A percentile compares a stretch with the other conserved stretches of the same genome.
These are phyloP conservation scores for Ichneumoninae sp. DNA, from an alignment of 2,888 invertebrate genomes.

Conservation along the genomic window DNA sequence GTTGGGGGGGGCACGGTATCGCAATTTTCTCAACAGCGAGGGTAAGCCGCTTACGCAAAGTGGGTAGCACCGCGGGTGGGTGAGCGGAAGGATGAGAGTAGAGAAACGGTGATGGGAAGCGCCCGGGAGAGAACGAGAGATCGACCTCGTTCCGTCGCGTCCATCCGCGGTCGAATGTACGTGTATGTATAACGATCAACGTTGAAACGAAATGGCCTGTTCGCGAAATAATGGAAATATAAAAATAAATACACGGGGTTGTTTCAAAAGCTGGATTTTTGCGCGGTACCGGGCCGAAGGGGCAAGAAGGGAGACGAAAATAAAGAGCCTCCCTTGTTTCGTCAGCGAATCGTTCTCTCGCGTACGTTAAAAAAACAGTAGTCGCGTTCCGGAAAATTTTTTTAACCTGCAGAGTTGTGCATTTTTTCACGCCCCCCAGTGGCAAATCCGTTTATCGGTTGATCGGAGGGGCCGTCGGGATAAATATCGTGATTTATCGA, in stretches of 20 bases:
- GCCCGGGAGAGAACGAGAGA: constrained; percentile 45
- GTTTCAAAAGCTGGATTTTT: background rate
- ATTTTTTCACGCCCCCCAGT: no score
- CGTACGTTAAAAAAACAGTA: background rate
- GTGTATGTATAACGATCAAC: background rate
- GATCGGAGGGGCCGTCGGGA: background rate
- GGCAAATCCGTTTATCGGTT: background rate
- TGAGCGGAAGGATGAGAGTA: constrained; percentile 35
- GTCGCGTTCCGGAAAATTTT: background rate
- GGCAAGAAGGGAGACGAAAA: background rate
- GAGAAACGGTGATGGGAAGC: constrained; percentile 58
- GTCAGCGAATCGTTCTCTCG: constrained; percentile 25
- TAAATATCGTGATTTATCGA: constrained; percentile 55
- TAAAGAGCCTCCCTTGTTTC: background rate
- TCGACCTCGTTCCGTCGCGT: constrained; percentile 14
- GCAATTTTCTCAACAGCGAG: constrained; percentile 77
- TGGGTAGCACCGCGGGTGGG: constrained; percentile 60
- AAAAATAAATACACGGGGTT: constrained; percentile 22
- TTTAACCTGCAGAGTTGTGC: no score
- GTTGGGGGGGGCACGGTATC: constrained; percentile 57
- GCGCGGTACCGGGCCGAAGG: background rate
- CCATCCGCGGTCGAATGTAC: constrained; percentile 40
- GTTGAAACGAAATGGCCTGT: constrained; percentile 7
- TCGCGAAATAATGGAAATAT: constrained; percentile 23
- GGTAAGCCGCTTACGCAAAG: constrained; percentile 79